Base-by-base conservation (phyloP, 2,888 invertebrate species). In the Sphaerophoria taeniata region DNA sequence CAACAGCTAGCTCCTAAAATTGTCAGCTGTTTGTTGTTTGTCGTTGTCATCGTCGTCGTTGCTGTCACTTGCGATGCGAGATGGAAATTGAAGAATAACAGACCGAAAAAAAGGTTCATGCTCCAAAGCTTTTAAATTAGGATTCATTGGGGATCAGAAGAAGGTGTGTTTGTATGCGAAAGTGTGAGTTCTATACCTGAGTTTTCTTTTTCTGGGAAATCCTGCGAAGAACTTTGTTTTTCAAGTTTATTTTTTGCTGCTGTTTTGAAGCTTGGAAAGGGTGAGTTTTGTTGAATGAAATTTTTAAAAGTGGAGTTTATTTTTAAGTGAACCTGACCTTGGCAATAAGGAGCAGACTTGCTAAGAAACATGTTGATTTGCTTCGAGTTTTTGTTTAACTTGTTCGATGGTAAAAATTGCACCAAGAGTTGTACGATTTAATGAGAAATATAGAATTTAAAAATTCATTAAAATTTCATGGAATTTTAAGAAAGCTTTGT, bases 21-120 rank as follows among this genome's bases (percentile, higher is more conserved):
- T 74, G 71, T 84, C 84, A 84, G 80, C 80, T 80, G 84, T 84
- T 78, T 24, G 55, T 34, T 61, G 45, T 36, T 14, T n/a, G 6
- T 56, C 31, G 53, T 24, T 31, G 24, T 31, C 11, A 14, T 14
- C 14, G 6, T 56, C 31, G 53, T 24, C n/a, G 24, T 31, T 6
- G 14, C 31, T 36, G 39, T 43, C 43, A 60, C 24, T 60, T 60
- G 39, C 12, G 16, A 60, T 43, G 39, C 1, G 6, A 39, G 39
- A 24, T 16, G 3, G 11, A 60, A 24, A 24, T 36, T 14, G 12
- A 24, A 39, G 3, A 11, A 65, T 14, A 16, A 16, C 12, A 33
- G 5, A 51, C 49, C 34, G 16, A 55, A 47, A 63, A 12, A 51
- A 39, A 11, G 39, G 43, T 49, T 56, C 11, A 56, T 47, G 74